A percentile compares a stretch with the other conserved stretches of the same genome.
Evolutionary conservation across 2,888 invertebrate species (phyloP).

Genomic region (Aradus depressus): DNA sequence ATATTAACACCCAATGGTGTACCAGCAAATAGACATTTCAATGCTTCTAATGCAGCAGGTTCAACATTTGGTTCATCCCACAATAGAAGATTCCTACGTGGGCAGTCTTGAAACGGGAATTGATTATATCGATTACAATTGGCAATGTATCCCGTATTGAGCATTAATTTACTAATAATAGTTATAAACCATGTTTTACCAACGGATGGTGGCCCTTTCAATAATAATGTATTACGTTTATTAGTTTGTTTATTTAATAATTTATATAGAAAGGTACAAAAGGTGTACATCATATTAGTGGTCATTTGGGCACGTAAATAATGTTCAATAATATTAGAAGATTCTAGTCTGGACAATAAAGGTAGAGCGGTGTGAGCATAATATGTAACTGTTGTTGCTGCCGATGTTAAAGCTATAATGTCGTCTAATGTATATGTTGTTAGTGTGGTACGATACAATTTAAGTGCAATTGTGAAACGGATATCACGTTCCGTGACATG

Average conservation of each 20-base stretch:
- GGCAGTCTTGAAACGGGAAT: neutral
- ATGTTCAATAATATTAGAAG: too few species aligned
- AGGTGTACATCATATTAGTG: too few species aligned
- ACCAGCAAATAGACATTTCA: neutral
- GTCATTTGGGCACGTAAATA: too few species aligned
- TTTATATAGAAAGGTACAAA: neutral
- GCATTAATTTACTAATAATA: neutral
- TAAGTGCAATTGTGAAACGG: too few species aligned
- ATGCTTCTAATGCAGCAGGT: neutral
- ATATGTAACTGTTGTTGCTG: too few species aligned
- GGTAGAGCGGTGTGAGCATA: too few species aligned
- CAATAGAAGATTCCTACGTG: neutral
- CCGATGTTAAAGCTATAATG: too few species aligned
- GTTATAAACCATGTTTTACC: neutral
- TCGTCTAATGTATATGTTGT: too few species aligned
- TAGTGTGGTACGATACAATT: too few species aligned
- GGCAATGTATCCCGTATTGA: neutral
- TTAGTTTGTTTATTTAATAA: neutral
- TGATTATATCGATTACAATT: constrained; percentile 1
- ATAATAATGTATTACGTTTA: neutral
- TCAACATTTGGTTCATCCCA: neutral
- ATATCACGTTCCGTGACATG: too few species aligned
- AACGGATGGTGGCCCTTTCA: neutral
- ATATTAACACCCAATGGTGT: neutral
- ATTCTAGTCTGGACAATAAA: too few species aligned